A percentile compares a stretch with the other conserved stretches of the same genome.
These are phyloP conservation scores for Agapornis roseicollis DNA, from an alignment of 2,113 vertebrate genomes.

Conservation along the genomic window DNA sequence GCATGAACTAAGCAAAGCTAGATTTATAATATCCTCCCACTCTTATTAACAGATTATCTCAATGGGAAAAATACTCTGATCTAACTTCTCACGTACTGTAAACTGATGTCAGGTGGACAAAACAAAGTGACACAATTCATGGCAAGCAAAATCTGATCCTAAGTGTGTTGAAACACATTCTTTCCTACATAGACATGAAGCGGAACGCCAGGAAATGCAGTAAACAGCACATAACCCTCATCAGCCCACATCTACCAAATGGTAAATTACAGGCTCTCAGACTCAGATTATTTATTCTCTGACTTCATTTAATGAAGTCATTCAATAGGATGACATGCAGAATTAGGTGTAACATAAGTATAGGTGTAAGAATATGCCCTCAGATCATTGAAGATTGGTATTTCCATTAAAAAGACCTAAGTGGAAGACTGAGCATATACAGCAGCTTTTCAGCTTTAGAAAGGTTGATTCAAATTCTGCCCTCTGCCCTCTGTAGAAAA, in stretches of 20 bases:
- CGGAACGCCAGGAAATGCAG: not conserved
- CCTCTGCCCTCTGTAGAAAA: not conserved
- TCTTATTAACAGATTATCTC: not conserved
- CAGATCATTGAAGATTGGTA: not conserved
- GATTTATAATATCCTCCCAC: not conserved
- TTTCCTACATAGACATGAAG: not conserved
- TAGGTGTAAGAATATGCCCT: not conserved
- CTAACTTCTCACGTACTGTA: not conserved
- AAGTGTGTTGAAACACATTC: not conserved
- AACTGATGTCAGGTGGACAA: not conserved
- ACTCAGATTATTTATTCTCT: not conserved
- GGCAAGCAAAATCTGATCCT: not conserved
- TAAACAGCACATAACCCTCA: not conserved
- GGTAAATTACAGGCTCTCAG: not conserved
- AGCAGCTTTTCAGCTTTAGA: not conserved
- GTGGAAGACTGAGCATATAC: not conserved
- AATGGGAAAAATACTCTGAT: not conserved
- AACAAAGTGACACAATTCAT: not conserved
- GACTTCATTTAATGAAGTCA: not conserved
- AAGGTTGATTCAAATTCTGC: not conserved
- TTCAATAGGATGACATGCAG: not conserved
- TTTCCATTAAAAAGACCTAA: not conserved
- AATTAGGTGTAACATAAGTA: not conserved
- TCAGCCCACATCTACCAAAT: not conserved
- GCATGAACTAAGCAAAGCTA: not conserved